phyloP scores from a whole-genome alignment of 2,797 vertebrate genomes.

The Babyrousa celebensis region DNA sequence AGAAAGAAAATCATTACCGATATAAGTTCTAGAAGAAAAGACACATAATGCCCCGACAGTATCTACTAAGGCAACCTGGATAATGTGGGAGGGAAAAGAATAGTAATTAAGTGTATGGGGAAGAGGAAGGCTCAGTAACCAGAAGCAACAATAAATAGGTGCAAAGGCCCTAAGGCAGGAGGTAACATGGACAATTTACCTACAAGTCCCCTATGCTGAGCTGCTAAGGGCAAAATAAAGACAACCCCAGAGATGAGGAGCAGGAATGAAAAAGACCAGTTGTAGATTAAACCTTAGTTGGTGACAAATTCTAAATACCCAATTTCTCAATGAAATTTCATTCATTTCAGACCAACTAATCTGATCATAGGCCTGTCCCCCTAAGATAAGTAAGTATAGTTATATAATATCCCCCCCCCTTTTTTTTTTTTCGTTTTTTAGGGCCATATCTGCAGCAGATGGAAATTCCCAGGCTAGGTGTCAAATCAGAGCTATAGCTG shows the following conservation, averaged over 20 bases:
- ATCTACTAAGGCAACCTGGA: background rate
- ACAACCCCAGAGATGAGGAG: background rate
- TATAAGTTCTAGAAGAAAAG: background rate
- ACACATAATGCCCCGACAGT: background rate
- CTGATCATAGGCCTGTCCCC: background rate
- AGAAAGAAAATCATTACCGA: background rate
- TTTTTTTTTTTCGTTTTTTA: too few species aligned
- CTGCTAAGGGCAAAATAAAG: background rate
- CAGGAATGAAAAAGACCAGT: background rate
- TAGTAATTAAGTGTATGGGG: background rate
- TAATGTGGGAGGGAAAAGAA: background rate
- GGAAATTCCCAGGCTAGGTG: too few species aligned
- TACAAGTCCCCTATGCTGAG: background rate
- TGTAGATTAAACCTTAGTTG: background rate
- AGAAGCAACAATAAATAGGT: background rate
- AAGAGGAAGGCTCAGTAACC: background rate
- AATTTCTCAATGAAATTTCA: conserved; percentile 44
- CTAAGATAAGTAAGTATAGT: background rate
- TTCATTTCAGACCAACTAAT: conserved; percentile 41
- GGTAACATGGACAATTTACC: background rate
- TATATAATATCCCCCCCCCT: background rate
- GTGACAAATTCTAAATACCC: background rate
- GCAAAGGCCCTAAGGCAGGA: background rate
- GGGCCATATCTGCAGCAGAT: too few species aligned
- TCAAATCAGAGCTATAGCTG: too few species aligned